Base-by-base conservation (phyloP, 2,797 vertebrate genomes). In the Chromis chromis region DNA sequence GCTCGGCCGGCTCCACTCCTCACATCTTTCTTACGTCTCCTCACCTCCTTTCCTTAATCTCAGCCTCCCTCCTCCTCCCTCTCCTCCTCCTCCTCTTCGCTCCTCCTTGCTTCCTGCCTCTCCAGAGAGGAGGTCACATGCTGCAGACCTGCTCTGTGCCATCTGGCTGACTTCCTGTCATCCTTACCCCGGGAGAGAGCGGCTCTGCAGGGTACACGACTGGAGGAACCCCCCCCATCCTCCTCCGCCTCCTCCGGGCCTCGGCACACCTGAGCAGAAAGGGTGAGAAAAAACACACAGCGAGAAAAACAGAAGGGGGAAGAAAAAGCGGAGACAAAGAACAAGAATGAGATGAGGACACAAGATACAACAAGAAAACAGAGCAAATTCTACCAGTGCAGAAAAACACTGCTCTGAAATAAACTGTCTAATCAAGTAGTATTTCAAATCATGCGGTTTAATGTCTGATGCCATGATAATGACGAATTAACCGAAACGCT, bases 101-200 rank as follows among this genome's bases (percentile, higher is more conserved):
- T 77, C 66, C 64, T 84, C 77, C 52, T 69, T 60, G 62, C 71
- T 84, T 84, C 70, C 84, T 79, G 80, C 42, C 79, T 88, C 85
- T 86, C 84, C 88, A 85, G 91, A 91, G 93, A 90, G 86, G 76
- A 89, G 86, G 88, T 92, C 91, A 91, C 86, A 85, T 89, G 89
- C 88, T 84, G 84, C 83, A 85, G 87, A 91, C 86, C 90, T 92
- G 89, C 88, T 92, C 89, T 22, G 83, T 91, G 90, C 94, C 94
- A 95, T 94, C 93, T 95, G 94, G 94, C 92, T 90, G 88, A 89
- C 93, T 94, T 94, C 91, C 92, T 94, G 92, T 92, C 93, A 93
- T 91, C 89, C 84, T 64, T 87, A 83, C 88, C 92, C 90, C 89
- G 86, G 86, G 91, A 94, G 90, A 88, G 86, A 76, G 82, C 50